Base-by-base conservation (phyloP, 2,113 vertebrate species). In the Sapayoa aenigma region DNA sequence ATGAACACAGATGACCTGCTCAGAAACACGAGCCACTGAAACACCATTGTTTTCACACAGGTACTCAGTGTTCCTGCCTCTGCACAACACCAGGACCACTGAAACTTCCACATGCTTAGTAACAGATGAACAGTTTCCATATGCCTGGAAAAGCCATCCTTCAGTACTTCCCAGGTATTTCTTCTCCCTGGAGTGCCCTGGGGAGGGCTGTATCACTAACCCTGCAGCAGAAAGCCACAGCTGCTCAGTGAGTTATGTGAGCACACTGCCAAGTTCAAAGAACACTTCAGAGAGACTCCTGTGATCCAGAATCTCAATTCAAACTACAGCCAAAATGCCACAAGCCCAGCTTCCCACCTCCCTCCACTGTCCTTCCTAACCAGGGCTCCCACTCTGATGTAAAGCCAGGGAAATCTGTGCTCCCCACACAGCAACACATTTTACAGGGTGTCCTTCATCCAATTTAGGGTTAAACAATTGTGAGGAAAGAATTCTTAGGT, bases 1-100 rank as follows among this genome's bases (percentile, higher is more conserved):
- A 13, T 99, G 99, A 53, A 99, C 98, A 72, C 99, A 99, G 96
- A 99, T 99, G 63, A 99, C 99, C 99, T 99, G 97, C 73, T 53
- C 39, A 80, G 55, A 63, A 79, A 77, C 0, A 46, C 3, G 4
- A 37, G 9, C 12, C 44, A 71, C 59, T 60, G 59, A 31, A 69
- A 21, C 49, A 23, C 20, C 47, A 4, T 12, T 73, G 31, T 23
- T 60, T 80, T 52, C 19, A 84, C 20, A 37, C 41, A 89, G 31
- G 31, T 37, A 56, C 15, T 84, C 37, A 46, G 28, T 31, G 21
- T 6, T 91, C 41, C 60, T 79, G 12, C 23, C 41, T 81, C 47
- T 1, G 35, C 58, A 89, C 42, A 46, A 53, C 77, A 30, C 6
- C 68, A 1, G 1, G 3, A 68, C 4, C 58, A 83, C 42, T 52